Percentiles rank a stretch among this genome's conserved stretches.
Conservation (phyloP, 2,888 invertebrate genomes). For the Tenthredo mesomela region DNA sequence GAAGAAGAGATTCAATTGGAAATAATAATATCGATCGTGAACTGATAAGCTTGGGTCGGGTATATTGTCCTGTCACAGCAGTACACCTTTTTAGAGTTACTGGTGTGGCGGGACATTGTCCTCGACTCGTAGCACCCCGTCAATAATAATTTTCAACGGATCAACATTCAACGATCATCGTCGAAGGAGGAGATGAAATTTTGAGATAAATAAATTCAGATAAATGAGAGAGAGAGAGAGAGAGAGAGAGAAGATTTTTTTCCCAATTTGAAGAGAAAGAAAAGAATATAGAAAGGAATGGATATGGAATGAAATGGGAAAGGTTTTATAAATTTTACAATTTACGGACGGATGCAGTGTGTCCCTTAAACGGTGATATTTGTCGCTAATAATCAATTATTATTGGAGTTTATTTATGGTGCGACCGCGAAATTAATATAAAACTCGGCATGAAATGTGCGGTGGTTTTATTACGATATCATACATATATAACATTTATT, state of each 20-base stretch:
- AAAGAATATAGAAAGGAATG: background rate
- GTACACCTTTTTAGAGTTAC: slow-evolving; percentile 89
- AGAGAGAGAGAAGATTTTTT: slow-evolving; percentile 12
- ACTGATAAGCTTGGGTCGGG: slow-evolving; percentile 81
- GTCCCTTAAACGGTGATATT: slow-evolving; percentile 26
- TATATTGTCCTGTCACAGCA: slow-evolving; percentile 99
- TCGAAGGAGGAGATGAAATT: background rate
- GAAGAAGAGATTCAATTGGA: slow-evolving; percentile 27
- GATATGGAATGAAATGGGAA: background rate
- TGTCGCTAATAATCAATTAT: background rate
- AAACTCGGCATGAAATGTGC: background rate
- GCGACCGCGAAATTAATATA: background rate
- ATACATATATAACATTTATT: background rate
- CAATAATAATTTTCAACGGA: slow-evolving; percentile 36
- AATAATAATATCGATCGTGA: slow-evolving; percentile 35
- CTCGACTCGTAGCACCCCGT: slow-evolving; percentile 77
- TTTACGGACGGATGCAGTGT: slow-evolving; percentile 22
- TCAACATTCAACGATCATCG: background rate
- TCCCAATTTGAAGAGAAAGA: background rate
- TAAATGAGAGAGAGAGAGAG: slow-evolving; percentile 33
- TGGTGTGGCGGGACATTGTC: slow-evolving; percentile 96
- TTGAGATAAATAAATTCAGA: slow-evolving; percentile 44
- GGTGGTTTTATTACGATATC: background rate
- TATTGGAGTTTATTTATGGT: slow-evolving; percentile 15
- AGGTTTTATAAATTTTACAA: background rate